Base-by-base conservation (phyloP, 2,113 vertebrate species). In the Oreocharis arfaki region DNA sequence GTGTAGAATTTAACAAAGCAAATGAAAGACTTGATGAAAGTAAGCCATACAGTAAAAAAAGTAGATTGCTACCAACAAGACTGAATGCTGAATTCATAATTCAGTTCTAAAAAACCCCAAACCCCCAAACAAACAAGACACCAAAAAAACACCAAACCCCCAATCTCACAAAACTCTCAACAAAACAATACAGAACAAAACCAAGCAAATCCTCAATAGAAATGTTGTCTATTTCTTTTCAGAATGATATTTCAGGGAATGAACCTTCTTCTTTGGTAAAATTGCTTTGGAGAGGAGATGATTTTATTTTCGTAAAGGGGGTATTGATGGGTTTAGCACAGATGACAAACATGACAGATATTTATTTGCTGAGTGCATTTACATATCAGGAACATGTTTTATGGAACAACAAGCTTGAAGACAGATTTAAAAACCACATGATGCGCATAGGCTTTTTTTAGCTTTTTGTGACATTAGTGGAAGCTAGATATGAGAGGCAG, bases 101-200 rank as follows among this genome's bases (percentile, higher is more conserved):
- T 27, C 19, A 68, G 5, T 33, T 65, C 20, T 65, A 47, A n/a
- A 59, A 44, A 47, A 14, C 0, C 2, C 5, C 26, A 47, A 21
- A 5, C 1, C 3, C 8, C 14, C 13, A 1, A 69, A 37, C 7
- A n/a, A 10, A 10, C 9, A 16, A 56, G 15, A 32, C 64, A 49
- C 2, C 2, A 44, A 56, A 13, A 3, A 63, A 13, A 50, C 46
- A 1, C 4, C 5, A 39, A 60, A 16, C 4, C 5, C 1, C 7
- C 21, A 33, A 11, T 5, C 7, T 13, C 6, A 7, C 6, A 63
- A 83, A 81, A 49, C 7, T 6, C 7, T 16, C 20, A 79, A 20
- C 3, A 37, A 74, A 78, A 49, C 7, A 41, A 11, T 7, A 50
- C 10, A 59, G 32, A 57, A 35, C 13, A 74, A 52, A 67, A 52